These are phyloP conservation scores for Ennomos quercinarius DNA, from an alignment of 2,888 invertebrate genomes.

Conservation along the genomic window DNA sequence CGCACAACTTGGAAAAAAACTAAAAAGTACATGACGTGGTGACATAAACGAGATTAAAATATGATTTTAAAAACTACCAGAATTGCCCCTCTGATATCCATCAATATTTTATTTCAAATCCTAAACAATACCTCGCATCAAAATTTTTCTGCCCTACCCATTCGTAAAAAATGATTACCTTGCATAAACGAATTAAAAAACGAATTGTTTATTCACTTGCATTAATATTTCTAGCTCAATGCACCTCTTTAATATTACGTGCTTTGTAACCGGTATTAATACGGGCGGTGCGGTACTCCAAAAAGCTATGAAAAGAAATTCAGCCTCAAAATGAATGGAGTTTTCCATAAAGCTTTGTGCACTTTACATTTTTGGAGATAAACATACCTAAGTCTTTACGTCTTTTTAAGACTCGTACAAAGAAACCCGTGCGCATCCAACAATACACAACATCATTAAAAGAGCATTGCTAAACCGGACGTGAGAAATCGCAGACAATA, in stretches of 20 bases:
- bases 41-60: no score
- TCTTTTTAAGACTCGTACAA: not conserved
- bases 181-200: conserved; percentile 5
- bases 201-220: conserved; percentile 23
- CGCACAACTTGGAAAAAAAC: no score
- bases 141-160: no score
- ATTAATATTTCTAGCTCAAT: conserved; percentile 25
- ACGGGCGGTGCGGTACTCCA: conserved; percentile 7
- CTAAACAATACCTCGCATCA: no score
- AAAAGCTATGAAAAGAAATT: conserved; percentile 24
- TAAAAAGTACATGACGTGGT: no score
- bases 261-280: conserved; percentile 15
- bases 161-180: no score
- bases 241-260: conserved; percentile 24
- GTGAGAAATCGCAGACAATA: conserved; percentile 10
- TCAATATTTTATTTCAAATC: no score
- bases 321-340: conserved; percentile 19
- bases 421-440: conserved; percentile 7
- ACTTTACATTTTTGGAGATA: conserved; percentile 23
- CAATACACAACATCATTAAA: conserved; percentile 19
- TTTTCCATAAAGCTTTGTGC: conserved; percentile 18
- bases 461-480: conserved; percentile 26
- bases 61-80: no score
- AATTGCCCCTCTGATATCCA: no score
- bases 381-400: conserved; percentile 13